These are phyloP conservation scores for Microtus richardsoni DNA, from an alignment of 2,113 vertebrate species.

Conservation along the genomic window DNA sequence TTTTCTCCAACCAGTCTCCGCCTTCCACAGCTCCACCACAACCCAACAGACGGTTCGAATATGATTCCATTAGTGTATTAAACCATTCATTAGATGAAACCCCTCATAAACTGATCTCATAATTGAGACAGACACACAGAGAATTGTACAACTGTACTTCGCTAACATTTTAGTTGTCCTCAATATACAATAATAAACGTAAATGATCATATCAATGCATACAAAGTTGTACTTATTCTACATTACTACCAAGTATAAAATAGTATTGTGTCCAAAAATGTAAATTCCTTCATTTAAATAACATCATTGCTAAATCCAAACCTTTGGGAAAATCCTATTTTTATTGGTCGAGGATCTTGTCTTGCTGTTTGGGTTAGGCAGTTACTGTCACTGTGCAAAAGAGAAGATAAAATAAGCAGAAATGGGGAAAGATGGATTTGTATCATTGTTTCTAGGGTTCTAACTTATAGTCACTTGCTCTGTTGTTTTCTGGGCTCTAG, in stretches of 20 bases:
- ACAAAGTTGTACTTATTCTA: background rate
- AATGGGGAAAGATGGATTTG: too few relatives aligned
- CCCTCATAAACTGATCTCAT: background rate
- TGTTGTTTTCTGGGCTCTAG: background rate
- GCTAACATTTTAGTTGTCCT: background rate
- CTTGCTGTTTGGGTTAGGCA: background rate
- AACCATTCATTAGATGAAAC: background rate
- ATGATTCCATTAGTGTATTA: background rate
- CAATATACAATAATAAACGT: background rate
- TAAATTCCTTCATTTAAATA: background rate
- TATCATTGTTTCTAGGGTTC: background rate
- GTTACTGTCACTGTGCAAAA: background rate
- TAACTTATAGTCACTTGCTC: background rate
- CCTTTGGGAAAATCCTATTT: background rate
- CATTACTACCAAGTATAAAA: background rate
- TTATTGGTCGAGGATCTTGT: background rate
- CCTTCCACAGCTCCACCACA: background rate
- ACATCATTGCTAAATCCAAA: background rate
- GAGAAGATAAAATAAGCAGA: background rate
- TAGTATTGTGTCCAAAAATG: background rate
- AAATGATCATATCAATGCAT: background rate
- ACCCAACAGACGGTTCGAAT: background rate
- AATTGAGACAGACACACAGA: background rate
- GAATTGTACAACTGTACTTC: background rate
- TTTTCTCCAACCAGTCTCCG: background rate